phyloP scores from a whole-genome alignment of 1,140 invertebrate genomes.

The Drosophila murphyi region DNA sequence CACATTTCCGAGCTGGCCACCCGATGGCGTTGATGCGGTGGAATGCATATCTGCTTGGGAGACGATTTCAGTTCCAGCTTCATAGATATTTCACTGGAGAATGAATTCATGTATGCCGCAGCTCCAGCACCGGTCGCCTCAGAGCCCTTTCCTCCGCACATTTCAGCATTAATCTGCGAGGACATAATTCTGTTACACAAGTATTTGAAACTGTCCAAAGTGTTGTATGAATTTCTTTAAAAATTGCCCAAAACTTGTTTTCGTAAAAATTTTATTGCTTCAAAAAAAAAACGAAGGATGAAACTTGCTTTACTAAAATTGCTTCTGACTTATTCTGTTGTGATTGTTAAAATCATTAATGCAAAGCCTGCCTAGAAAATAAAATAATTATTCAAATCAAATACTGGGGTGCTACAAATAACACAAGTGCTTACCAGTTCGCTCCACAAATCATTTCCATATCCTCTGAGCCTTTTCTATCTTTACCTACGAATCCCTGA shows the following conservation, averaged over 20 bases:
- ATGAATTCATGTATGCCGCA: slow-evolving; percentile 15
- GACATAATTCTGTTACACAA: slow-evolving; percentile 42
- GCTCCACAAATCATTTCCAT: too few relatives aligned
- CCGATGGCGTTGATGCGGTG: slow-evolving; percentile 58
- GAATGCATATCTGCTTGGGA: slow-evolving; percentile 72
- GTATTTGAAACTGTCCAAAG: slow-evolving; percentile 15
- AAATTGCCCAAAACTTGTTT: slow-evolving; percentile 22
- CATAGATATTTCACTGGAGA: slow-evolving; percentile 53
- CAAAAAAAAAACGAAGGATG: slow-evolving; percentile 23
- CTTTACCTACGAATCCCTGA: too few relatives aligned
- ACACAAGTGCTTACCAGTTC: too few relatives aligned
- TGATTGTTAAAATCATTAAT: background rate
- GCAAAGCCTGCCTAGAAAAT: slow-evolving; percentile 17
- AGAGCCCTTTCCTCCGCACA: slow-evolving; percentile 20
- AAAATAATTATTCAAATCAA: background rate
- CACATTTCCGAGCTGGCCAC: slow-evolving; percentile 53
- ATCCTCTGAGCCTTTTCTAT: too few relatives aligned
- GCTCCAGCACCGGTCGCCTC: slow-evolving; percentile 23
- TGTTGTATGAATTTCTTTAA: slow-evolving; percentile 5
- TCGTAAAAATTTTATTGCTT: slow-evolving; percentile 32
- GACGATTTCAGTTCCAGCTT: slow-evolving; percentile 68
- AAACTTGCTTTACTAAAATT: slow-evolving; percentile 42
- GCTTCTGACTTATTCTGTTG: slow-evolving; percentile 1
- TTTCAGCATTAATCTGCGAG: slow-evolving; percentile 27
- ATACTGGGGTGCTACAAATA: too few relatives aligned